Evolutionary conservation across 2,888 invertebrate genomes (phyloP), one percentile per base, ranked within the genome.

Genomic region (Lasius platythorax): DNA sequence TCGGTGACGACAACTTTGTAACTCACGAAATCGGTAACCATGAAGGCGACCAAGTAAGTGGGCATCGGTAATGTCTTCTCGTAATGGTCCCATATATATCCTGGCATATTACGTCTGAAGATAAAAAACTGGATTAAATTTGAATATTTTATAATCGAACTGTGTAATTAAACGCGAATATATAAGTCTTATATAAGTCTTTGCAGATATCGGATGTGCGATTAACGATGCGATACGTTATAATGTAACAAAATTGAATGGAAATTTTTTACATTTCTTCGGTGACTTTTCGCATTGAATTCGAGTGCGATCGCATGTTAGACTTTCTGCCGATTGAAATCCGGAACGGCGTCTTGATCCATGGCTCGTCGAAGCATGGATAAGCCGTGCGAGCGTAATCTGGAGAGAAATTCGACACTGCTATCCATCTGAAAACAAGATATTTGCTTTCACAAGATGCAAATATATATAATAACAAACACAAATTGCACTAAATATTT

Each of bases 41-140:
- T 95, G 91, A 97, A 96, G 0, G 97, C 97, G 5, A 98, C 96
- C 58, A 97, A 95, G 93, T 98, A 97, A 0, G 98, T 97, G 58
- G 97, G 96, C 97, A 98, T 98, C 74, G 96, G 96, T 1, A 97
- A 96, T 0, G 97, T 96, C 70, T 95, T 95, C 84, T 96, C 93
- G 90, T 96, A 97, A 86, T 96, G 96, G 91, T 97, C 97, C 93
- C 96, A 96, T 0, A 96, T 95, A 95, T 96, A 97, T 37, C 96
- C 96, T 18, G 95, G 93, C n/a, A 95, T 94, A 70, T 93, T 92
- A 30, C 87, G 85, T 81, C 95, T 96, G 89, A 82, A 93, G n/a
- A 61, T 43, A 82, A 56, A 40, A 43, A 46, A 68, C 5, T 15
- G 6, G 4, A 90, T 84, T 81, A 84, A 86, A 68, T 12, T 30